phyloP scores from a whole-genome alignment of 2,797 vertebrate species.

The Sarcophilus harrisii region DNA sequence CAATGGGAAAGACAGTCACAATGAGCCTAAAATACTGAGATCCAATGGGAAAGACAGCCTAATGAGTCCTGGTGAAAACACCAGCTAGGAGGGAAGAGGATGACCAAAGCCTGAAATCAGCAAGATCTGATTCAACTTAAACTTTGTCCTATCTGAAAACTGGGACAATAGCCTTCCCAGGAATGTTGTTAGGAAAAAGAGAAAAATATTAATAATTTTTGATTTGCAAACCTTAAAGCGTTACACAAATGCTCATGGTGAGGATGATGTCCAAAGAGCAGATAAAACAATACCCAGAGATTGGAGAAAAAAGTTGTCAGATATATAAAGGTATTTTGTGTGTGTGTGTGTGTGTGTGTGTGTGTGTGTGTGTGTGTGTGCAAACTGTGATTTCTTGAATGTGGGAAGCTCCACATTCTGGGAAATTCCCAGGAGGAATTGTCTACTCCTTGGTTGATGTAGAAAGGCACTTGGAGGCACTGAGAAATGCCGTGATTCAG shows the following conservation, averaged over 20 bases:
- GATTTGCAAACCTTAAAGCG: not conserved
- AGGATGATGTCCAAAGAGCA: constrained; percentile 4
- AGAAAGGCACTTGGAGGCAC: not conserved
- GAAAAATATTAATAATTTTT: not conserved
- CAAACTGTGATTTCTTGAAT: not conserved
- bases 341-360: no score
- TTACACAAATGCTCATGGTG: not conserved
- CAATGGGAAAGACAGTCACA: not conserved
- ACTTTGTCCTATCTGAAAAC: not conserved
- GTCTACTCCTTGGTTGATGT: not conserved
- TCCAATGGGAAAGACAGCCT: no score
- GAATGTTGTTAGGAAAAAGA: not conserved
- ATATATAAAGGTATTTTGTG: constrained; percentile 56
- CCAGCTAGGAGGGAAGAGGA: not conserved
- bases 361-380: no score
- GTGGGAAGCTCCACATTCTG: no score
- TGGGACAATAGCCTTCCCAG: not conserved
- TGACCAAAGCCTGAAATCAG: not conserved
- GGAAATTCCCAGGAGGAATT: no score
- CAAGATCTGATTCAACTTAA: not conserved
- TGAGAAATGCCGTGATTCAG: not conserved
- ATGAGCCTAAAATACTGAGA: not conserved
- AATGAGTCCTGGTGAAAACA: not conserved
- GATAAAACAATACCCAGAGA: not conserved
- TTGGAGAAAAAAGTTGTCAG: constrained; percentile 64